Evolutionary conservation across 92 coral and sea anemone genomes (phyloP), one percentile per base, ranked within the genome.

Genomic region (Heteractis magnifica): DNA sequence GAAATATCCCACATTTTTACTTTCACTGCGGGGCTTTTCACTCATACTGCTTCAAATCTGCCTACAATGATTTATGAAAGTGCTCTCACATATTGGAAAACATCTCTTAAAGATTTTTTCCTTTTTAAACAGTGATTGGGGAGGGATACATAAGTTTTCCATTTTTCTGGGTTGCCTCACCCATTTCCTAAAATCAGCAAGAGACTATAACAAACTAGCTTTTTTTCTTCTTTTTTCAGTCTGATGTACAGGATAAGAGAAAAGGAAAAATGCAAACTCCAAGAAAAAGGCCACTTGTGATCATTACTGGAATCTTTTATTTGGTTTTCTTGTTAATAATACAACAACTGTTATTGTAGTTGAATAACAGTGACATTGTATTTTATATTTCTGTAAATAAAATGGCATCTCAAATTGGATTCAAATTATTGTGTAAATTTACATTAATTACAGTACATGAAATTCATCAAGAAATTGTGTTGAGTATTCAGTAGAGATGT

Each of bases 161-260:
- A 34, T 34, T 34, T 34, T 34, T 34, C 44, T 34, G 44, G 44
- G 44, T 0, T 34, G 44, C 44, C 44, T 34, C 59, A 55, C 59
- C 4, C 3, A 55, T 55, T 55, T 9, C 1, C 59, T 55, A 8
- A 8, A 13, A 1, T 55, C 59, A 0, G 1, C 59, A 3, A 8
- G 59, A 55, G 59, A 13, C 3, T 8, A 55, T 55, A 55, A 8
- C 11, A 55, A 62, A 62, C 2, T 18, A 18, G 6, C 26, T 18
- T 55, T 3, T 12, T 59, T 59, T 62, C 49, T 83, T 65, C 56
- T 52, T 78, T 41, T 41, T 72, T 4, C 90, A 93, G 97, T 76
- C 85, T 86, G 18, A 86, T 87, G 90, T 87, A 89, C 88, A 87
- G 97, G 76, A 89, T 86, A 12, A 87, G 91, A 15, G 97, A 93